Conservation (phyloP, 2,797 vertebrate species). For the Bucorvus abyssinicus region DNA sequence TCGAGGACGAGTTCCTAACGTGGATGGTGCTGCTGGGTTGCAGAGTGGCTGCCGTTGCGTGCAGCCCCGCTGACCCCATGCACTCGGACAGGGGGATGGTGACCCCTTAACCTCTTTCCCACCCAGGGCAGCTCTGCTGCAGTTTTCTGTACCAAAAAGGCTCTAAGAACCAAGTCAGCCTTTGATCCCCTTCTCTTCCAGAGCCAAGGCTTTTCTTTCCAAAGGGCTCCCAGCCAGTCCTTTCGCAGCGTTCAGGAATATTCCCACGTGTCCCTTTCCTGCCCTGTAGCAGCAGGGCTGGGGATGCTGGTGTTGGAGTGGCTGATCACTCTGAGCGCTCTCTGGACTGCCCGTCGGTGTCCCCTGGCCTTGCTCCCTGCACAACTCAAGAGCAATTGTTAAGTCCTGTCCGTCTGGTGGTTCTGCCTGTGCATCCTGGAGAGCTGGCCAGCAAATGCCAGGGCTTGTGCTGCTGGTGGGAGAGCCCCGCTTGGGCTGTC, state of each 20-base stretch:
- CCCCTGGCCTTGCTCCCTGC: neutral
- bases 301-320: neutral
- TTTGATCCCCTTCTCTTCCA: neutral
- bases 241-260: neutral
- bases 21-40: neutral
- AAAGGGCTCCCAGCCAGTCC: neutral
- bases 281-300: neutral
- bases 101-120: neutral
- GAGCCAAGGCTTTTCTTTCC: neutral
- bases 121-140: neutral
- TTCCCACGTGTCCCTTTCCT: neutral
- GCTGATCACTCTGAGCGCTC: neutral
- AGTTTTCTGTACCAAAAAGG: neutral
- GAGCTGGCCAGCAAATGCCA: neutral
- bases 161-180: neutral
- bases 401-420: neutral
- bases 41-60: neutral
- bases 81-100: fast-evolving
- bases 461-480: neutral
- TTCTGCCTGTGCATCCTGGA: neutral
- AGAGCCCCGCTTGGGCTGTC: neutral
- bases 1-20: fast-evolving
- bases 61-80: neutral
- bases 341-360: neutral
- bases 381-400: neutral